Evolutionary conservation across 2,113 vertebrate genomes (phyloP).

Genomic region (Sinocyclocheilus anophthalmus): DNA sequence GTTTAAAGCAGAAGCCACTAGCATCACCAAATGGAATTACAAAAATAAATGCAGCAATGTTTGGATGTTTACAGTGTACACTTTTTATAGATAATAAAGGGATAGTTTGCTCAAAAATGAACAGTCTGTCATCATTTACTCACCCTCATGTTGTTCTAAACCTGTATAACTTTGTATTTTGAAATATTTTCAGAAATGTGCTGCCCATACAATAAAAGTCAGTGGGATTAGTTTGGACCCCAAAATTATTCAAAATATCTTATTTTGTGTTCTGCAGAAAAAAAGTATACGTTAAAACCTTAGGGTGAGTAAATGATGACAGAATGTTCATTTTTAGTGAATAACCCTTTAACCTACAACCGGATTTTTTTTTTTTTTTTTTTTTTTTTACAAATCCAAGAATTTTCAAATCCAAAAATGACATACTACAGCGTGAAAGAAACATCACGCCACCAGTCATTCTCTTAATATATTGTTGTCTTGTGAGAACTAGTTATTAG

Average conservation of each 20-base stretch:
- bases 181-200: no score
- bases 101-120: not conserved
- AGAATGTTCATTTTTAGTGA: not conserved
- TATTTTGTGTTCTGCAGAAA: no score
- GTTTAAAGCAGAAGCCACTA: not conserved
- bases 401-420: not conserved
- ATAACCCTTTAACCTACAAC: not conserved
- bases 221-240: not conserved
- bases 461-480: constrained; percentile 6
- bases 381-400: not conserved
- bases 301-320: not conserved
- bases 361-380: no score
- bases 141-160: not conserved
- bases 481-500: constrained; percentile 40
- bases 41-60: not conserved
- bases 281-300: not conserved
- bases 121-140: not conserved
- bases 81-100: not conserved
- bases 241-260: not conserved
- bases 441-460: not conserved
- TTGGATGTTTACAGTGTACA: not conserved
- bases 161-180: not conserved
- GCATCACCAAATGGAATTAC: not conserved
- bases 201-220: no score
- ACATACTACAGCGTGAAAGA: not conserved